phyloP scores from a whole-genome alignment of 2,888 invertebrate species.

The Odontomyia ornata region DNA sequence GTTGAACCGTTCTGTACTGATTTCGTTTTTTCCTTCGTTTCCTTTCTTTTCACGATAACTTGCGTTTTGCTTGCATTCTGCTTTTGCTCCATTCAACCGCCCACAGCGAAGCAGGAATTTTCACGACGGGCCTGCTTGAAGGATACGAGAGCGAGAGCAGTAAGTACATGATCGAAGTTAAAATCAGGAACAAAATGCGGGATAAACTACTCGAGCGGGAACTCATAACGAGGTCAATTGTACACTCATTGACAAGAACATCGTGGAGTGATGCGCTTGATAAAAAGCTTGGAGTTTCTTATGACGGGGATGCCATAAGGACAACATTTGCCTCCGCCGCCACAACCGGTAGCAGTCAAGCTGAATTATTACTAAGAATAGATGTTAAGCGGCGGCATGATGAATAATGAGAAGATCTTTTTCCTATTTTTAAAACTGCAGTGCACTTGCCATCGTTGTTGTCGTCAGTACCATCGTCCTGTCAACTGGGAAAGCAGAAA shows the following conservation, averaged over 20 bases:
- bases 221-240: slow-evolving; percentile 56
- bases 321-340: slow-evolving; percentile 41
- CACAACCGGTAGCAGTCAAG: slow-evolving; percentile 13
- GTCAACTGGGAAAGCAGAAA: not conserved
- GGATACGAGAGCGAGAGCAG: slow-evolving; percentile 56
- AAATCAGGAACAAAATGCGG: slow-evolving; percentile 54
- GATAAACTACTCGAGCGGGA: slow-evolving; percentile 52
- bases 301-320: slow-evolving; percentile 43
- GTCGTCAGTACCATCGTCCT: not conserved
- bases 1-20: slow-evolving; percentile 39
- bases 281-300: slow-evolving; percentile 46
- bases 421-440: not conserved
- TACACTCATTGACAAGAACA: slow-evolving; percentile 53
- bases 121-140: slow-evolving; percentile 55
- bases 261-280: slow-evolving; percentile 51
- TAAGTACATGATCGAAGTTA: slow-evolving; percentile 58
- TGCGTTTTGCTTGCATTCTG: not conserved
- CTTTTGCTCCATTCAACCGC: too few species aligned
- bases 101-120: slow-evolving; percentile 53
- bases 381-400: slow-evolving; percentile 48
- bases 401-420: slow-evolving; percentile 44
- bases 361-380: slow-evolving; percentile 47
- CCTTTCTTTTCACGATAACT: not conserved
- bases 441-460: not conserved
- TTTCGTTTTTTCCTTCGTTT: slow-evolving; percentile 31